A percentile compares a stretch with the other conserved stretches of the same genome.
Conservation (phyloP, 2,888 invertebrate genomes). For the Agrochola circellaris region DNA sequence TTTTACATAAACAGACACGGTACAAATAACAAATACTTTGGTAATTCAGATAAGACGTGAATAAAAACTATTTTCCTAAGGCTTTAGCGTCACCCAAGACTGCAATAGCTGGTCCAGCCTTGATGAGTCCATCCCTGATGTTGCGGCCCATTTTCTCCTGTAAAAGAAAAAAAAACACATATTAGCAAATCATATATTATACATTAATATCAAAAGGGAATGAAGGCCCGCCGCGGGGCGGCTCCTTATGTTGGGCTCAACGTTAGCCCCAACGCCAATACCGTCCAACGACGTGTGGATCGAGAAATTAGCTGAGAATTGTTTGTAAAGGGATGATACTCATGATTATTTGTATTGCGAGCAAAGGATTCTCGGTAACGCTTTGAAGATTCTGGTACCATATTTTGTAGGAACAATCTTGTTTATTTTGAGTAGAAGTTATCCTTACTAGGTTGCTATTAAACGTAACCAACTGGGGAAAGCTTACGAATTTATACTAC, state of each 20-base stretch:
- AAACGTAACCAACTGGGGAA: too few species aligned
- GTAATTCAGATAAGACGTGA: background rate
- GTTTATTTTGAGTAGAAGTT: too few species aligned
- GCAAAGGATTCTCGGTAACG: too few species aligned
- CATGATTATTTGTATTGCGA: too few species aligned
- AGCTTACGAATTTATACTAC: too few species aligned
- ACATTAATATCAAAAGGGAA: background rate
- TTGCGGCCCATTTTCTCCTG: slow-evolving; percentile 75
- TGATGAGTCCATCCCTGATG: slow-evolving; percentile 75
- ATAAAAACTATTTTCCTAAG: slow-evolving; percentile 34
- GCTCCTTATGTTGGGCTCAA: too few species aligned
- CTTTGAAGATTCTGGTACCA: too few species aligned
- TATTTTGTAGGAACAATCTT: too few species aligned
- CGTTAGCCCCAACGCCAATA: background rate
- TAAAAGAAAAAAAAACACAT: background rate
- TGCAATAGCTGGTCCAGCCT: slow-evolving; percentile 76
- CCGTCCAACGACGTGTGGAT: background rate
- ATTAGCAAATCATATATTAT: background rate
- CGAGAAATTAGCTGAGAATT: background rate
- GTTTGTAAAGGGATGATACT: background rate
- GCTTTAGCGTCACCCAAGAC: slow-evolving; percentile 73
- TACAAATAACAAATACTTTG: slow-evolving; percentile 13
- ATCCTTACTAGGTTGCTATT: too few species aligned
- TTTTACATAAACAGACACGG: background rate
- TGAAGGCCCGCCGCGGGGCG: too few species aligned